phyloP scores from a whole-genome alignment of 1,140 invertebrate species.

The Apis florea region DNA sequence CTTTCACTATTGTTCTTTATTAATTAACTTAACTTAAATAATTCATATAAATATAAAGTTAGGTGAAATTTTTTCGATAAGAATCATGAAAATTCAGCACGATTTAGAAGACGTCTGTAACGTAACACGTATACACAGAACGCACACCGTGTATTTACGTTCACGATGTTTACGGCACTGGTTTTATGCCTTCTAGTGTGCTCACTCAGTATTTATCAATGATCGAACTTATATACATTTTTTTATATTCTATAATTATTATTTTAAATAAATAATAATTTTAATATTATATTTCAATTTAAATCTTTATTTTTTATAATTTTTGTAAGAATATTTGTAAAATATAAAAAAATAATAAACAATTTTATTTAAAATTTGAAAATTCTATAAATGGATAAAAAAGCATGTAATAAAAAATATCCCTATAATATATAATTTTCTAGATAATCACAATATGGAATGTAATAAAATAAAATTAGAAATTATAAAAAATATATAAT shows the following conservation, averaged over 20 bases:
- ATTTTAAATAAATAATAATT: background rate
- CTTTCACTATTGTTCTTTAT: background rate
- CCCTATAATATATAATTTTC: constrained; percentile 34
- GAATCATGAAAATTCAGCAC: constrained; percentile 39
- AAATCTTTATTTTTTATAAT: background rate
- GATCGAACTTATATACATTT: constrained; percentile 52
- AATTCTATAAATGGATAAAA: constrained; percentile 43
- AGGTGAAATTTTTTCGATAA: background rate
- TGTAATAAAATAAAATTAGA: constrained; percentile 2
- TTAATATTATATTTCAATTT: background rate
- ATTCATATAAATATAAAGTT: background rate
- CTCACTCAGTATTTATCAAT: constrained; percentile 36
- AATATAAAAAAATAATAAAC: no score
- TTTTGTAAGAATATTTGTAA: background rate
- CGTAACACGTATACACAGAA: constrained; percentile 59
- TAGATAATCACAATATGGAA: constrained; percentile 10
- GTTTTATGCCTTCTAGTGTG: constrained; percentile 33
- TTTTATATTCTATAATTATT: constrained; percentile 43
- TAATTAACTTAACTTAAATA: background rate
- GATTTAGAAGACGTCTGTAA: constrained; percentile 50
- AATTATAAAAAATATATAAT: background rate
- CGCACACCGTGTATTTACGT: constrained; percentile 54
- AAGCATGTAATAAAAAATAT: constrained; percentile 44
- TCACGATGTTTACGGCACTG: constrained; percentile 67
- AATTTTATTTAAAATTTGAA: background rate